Base-by-base conservation (phyloP, 2,113 vertebrate genomes). In the Mobula hypostoma region DNA sequence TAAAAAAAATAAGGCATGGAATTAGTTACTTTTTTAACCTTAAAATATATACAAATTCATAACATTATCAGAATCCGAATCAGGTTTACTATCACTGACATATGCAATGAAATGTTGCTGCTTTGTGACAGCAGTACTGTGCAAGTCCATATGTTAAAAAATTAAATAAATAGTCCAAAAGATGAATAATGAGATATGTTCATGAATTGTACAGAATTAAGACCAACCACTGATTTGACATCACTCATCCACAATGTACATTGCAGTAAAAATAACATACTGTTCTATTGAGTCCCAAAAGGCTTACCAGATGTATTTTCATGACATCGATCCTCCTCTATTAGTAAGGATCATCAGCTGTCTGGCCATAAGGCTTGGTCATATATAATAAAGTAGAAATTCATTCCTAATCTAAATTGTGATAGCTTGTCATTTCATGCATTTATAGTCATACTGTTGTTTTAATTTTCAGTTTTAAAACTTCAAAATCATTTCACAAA, bases 381-480 rank as follows among this genome's bases (percentile, higher is more conserved):
- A 68, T 12, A 1, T 40, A 48, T 9, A 93, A 72, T 68, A 36
- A 2, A 72, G 61, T 40, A 40, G 19, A 14, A 40, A 40, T 48
- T 72, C 19, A 93, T 93, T 90, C 17, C 5, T 3, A 9, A 14
- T 93, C 66, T 32, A 72, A 36, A 93, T 93, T 93, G 36, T 93
- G 8, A 93, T 36, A 32, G 61, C 63, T 36, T 61, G 27, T 91
- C 29, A 66, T 91, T 91, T 91, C 85, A 90, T 91, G 27, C 83
- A 87, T 14, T 61, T 61, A 87, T 19, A 68, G 87, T 12, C 36
- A 32, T 9, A 61, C 7, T 68, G 87, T 61, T 61, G 83, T 61
- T 87, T 87, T 87, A 91, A 91, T 70, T 91, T 70, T 91, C 87
- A 68, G 61, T 61, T 87, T 91, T 66, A 91, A 61, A 91, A 91